A percentile compares a stretch with the other conserved stretches of the same genome.
phyloP scores from a whole-genome alignment of 2,888 invertebrate species.

The Drosophila borborema region DNA sequence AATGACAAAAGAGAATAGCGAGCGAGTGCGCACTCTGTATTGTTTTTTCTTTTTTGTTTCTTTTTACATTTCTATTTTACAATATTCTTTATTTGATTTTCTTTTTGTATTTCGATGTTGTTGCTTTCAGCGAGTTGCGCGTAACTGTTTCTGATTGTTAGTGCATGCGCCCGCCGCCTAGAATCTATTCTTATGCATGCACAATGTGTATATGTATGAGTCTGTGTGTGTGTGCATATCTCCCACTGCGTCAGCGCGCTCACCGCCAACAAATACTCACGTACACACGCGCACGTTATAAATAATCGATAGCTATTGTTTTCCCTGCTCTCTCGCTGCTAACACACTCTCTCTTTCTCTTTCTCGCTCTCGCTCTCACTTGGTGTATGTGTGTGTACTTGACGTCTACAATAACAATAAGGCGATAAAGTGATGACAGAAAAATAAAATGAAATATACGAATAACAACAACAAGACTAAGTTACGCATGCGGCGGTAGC shows the following conservation, averaged over 20 bases:
- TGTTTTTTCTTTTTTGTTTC: not conserved
- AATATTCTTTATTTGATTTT: slow-evolving; percentile 1
- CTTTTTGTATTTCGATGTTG: slow-evolving; percentile 21
- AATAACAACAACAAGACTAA: slow-evolving; percentile 33
- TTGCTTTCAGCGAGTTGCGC: slow-evolving; percentile 22
- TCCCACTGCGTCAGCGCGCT: slow-evolving; percentile 77
- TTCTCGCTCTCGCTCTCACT: slow-evolving; percentile 19
- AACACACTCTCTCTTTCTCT: slow-evolving; percentile 11
- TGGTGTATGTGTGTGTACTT: slow-evolving; percentile 28
- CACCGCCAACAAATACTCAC: slow-evolving; percentile 20
- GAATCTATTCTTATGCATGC: slow-evolving; percentile 33
- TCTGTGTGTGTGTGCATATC: slow-evolving; percentile 39
- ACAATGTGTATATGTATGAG: not conserved
- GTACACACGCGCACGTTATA: slow-evolving; percentile 34
- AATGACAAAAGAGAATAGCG: slow-evolving; percentile 6
- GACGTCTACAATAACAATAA: slow-evolving; percentile 50
- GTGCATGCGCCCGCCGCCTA: slow-evolving; percentile 64
- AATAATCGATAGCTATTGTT: slow-evolving; percentile 67
- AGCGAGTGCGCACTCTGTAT: not conserved
- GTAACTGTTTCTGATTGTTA: slow-evolving; percentile 20
- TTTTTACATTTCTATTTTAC: not conserved
- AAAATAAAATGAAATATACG: slow-evolving; percentile 30
- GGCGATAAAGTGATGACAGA: slow-evolving; percentile 45
- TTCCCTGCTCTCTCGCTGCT: slow-evolving; percentile 26
- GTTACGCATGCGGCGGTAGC: slow-evolving; percentile 71